A percentile compares a stretch with the other conserved stretches of the same genome.
phyloP scores from a whole-genome alignment of 2,888 invertebrate species.

The Drosophila pegasa region DNA sequence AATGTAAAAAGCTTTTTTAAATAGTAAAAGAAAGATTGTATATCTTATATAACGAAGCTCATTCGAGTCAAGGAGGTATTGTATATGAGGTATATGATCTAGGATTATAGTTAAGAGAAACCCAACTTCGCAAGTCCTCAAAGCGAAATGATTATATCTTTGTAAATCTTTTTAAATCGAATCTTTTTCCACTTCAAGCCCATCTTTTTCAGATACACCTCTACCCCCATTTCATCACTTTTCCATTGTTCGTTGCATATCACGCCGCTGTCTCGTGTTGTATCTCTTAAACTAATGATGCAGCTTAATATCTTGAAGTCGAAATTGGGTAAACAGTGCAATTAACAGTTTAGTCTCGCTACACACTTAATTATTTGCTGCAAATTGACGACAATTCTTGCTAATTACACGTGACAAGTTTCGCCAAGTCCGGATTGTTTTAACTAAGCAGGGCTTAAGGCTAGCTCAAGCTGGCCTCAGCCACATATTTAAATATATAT shows the following conservation, averaged over 20 bases:
- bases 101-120: no score
- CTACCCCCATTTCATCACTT: no score
- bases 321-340: constrained; percentile 32
- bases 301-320: background rate
- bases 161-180: no score
- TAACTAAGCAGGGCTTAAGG: constrained; percentile 22
- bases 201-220: no score
- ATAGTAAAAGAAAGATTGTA: no score
- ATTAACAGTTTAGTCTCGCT: constrained; percentile 38
- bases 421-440: constrained; percentile 25
- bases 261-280: constrained; percentile 16
- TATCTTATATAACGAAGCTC: no score
- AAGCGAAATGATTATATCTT: no score
- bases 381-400: constrained; percentile 35
- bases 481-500: background rate
- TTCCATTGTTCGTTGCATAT: background rate
- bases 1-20: no score
- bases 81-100: no score
- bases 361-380: constrained; percentile 25
- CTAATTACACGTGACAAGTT: constrained; percentile 65
- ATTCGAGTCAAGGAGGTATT: no score
- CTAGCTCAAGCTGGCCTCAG: background rate
- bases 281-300: constrained; percentile 2
- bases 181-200: no score
- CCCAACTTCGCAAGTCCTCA: no score